Conservation (phyloP, 2,797 vertebrate genomes). For the Scolopax rusticola region DNA sequence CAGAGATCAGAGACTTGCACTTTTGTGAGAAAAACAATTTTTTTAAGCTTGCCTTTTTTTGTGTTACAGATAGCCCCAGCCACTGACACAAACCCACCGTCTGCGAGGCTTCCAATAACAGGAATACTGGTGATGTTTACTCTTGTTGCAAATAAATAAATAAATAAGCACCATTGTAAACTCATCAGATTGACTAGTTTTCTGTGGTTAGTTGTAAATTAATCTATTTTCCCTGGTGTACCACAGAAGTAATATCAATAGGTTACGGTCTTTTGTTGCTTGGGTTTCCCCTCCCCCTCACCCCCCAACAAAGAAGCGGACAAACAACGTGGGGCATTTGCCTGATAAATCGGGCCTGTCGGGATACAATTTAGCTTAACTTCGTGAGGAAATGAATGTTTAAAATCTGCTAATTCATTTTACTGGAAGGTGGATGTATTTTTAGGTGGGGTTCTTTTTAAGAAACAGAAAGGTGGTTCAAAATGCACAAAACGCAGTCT, state of each 20-base stretch:
- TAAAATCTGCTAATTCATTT: not conserved
- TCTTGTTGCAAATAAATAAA: slow-evolving; percentile 50
- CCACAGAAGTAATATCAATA: slow-evolving; percentile 46
- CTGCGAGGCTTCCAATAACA: slow-evolving; percentile 30
- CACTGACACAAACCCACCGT: not conserved
- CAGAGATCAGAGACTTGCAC: not conserved
- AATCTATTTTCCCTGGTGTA: slow-evolving; percentile 38
- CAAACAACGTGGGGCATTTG: slow-evolving; percentile 37
- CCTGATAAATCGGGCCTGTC: slow-evolving; percentile 36
- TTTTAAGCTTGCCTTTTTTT: slow-evolving; percentile 12
- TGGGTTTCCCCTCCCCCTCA: slow-evolving; percentile 34
- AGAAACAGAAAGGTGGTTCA: not conserved
- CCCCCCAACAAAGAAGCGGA: slow-evolving; percentile 49
- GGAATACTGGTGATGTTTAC: slow-evolving; percentile 38
- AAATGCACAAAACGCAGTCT: not conserved
- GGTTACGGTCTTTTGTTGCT: slow-evolving; percentile 63
- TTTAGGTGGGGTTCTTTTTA: not conserved
- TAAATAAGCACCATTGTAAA: slow-evolving; percentile 21
- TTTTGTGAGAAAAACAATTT: not conserved
- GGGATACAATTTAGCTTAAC: not conserved
- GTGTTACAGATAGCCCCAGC: not conserved
- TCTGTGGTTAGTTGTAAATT: slow-evolving; percentile 43
- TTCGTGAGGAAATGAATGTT: not conserved
- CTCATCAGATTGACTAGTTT: slow-evolving; percentile 58
- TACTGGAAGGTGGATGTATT: not conserved